phyloP scores from a whole-genome alignment of 1,140 invertebrate species.

The Ips typographus region DNA sequence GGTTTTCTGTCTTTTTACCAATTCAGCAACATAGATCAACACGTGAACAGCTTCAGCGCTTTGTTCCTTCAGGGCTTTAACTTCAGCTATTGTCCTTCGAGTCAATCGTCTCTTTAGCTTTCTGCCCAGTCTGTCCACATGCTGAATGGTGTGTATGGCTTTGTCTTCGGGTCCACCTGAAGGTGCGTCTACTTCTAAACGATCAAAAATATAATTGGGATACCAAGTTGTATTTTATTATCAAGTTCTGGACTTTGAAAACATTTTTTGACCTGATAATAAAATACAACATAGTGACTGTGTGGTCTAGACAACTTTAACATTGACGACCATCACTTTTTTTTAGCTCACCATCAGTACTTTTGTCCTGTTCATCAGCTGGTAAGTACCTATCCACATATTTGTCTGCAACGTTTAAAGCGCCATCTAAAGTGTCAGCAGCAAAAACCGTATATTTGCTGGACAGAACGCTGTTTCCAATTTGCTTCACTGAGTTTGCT shows the following conservation, averaged over 20 bases:
- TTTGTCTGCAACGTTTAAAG: constrained; percentile 72
- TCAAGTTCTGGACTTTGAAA: background rate
- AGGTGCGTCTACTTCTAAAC: constrained; percentile 15
- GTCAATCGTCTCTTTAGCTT: constrained; percentile 72
- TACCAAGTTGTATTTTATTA: too few species aligned
- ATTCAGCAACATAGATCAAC: constrained; percentile 70
- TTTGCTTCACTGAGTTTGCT: constrained; percentile 75
- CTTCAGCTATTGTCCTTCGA: constrained; percentile 70
- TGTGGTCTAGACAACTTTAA: too few species aligned
- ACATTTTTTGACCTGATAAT: too few species aligned
- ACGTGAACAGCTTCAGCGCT: constrained; percentile 76
- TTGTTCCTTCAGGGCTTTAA: constrained; percentile 73
- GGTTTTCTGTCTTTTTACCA: constrained; percentile 60
- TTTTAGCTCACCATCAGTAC: constrained; percentile 2
- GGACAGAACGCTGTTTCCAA: constrained; percentile 64
- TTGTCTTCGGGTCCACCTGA: constrained; percentile 52
- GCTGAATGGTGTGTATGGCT: constrained; percentile 70
- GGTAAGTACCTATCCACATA: constrained; percentile 80
- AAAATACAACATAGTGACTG: too few species aligned
- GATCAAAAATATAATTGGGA: background rate
- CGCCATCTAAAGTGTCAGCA: constrained; percentile 68
- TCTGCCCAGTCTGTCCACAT: constrained; percentile 69
- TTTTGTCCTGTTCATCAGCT: constrained; percentile 53
- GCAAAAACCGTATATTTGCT: constrained; percentile 69
- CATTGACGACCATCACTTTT: background rate